Evolutionary conservation across 2,888 invertebrate genomes (phyloP).

Genomic region (Diarsia brunnea): DNA sequence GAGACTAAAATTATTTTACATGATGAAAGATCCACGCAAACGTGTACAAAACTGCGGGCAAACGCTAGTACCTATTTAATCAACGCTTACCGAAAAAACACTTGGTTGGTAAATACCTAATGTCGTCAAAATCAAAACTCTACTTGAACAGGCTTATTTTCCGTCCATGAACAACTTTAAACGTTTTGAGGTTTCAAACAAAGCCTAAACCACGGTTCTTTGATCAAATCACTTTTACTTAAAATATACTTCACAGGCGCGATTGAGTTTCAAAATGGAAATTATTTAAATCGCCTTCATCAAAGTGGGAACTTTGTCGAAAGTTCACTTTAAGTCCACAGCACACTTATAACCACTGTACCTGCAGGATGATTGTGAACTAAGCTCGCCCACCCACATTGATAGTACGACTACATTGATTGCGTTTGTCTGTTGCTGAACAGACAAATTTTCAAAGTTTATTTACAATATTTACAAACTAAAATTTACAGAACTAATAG

Average conservation of each 20-base stretch:
- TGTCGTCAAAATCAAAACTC: neutral
- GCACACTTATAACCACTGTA: neutral
- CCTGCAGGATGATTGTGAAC: neutral
- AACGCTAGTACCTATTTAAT: neutral
- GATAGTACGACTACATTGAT: neutral
- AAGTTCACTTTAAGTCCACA: conserved; percentile 21
- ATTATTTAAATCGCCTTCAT: conserved; percentile 59
- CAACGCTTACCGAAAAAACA: neutral
- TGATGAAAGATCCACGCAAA: neutral
- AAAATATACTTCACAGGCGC: conserved; percentile 49
- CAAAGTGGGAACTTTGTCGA: conserved; percentile 52
- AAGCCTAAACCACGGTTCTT: conserved; percentile 43
- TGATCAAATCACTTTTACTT: conserved; percentile 62
- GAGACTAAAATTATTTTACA: too few species aligned
- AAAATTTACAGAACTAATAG: too few species aligned
- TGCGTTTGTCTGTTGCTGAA: neutral
- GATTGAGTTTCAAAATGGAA: conserved; percentile 50
- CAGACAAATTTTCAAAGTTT: neutral
- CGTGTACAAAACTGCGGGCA: neutral
- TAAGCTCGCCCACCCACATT: neutral
- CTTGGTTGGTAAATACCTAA: too few species aligned
- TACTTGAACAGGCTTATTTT: conserved; percentile 9
- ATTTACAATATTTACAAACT: too few species aligned
- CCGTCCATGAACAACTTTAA: conserved; percentile 23
- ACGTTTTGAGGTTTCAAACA: conserved; percentile 20